Conservation (phyloP, 2,888 invertebrate genomes). For the Agrotis clavis region DNA sequence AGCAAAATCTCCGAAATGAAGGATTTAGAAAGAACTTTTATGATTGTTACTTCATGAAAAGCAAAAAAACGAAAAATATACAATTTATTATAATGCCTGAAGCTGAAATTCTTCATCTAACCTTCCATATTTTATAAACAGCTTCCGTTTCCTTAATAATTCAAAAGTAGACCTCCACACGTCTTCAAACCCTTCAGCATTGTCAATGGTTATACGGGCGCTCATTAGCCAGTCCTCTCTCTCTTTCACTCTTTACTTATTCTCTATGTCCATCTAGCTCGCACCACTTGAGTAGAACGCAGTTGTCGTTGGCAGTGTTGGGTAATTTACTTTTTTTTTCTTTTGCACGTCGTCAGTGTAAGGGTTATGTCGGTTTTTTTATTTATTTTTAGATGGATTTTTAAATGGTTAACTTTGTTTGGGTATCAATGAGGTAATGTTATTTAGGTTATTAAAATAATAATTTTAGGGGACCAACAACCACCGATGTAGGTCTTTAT, state of each 20-base stretch:
- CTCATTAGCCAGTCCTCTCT: conserved; percentile 74
- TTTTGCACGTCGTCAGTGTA: conserved; percentile 14
- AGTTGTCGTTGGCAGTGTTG: conserved; percentile 54
- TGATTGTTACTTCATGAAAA: no score
- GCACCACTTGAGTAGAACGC: conserved; percentile 62
- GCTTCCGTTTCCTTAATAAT: conserved; percentile 49
- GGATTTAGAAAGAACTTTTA: no score
- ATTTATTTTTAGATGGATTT: conserved; percentile 13
- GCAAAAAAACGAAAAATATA: not conserved
- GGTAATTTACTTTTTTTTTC: conserved; percentile 59
- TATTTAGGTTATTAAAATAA: not conserved
- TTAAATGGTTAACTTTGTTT: not conserved
- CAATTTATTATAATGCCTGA: not conserved
- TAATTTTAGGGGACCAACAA: not conserved
- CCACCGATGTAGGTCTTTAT: no score
- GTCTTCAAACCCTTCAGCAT: conserved; percentile 69
- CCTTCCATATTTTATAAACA: conserved; percentile 39
- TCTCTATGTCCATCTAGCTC: conserved; percentile 56
- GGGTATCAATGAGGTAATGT: conserved; percentile 4
- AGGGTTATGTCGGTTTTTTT: conserved; percentile 7
- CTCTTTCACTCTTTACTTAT: conserved; percentile 53
- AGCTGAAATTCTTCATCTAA: not conserved
- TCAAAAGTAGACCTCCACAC: conserved; percentile 46
- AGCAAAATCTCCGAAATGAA: no score
- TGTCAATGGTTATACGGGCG: conserved; percentile 67